These are phyloP conservation scores for Mormyrus hasselquistii DNA, from an alignment of 2,797 vertebrate species.

Conservation along the genomic window DNA sequence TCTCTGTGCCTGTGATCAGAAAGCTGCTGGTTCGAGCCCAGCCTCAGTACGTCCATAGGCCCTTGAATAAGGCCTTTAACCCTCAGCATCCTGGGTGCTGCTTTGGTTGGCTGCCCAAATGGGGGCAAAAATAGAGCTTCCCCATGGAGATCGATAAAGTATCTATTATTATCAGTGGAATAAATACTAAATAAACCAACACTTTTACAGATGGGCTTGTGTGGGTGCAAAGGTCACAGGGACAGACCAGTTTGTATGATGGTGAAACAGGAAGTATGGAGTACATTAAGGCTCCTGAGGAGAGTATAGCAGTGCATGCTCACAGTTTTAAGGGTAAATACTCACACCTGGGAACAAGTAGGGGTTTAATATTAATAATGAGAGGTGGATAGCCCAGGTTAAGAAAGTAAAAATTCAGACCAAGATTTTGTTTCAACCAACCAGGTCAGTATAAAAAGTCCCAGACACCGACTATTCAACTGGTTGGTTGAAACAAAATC, in stretches of 20 bases:
- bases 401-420: background rate
- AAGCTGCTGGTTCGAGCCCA: no score
- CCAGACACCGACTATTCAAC: background rate
- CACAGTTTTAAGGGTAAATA: background rate
- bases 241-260: background rate
- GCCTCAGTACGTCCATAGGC: no score
- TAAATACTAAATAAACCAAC: background rate
- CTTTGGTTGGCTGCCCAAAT: no score
- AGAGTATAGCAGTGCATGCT: background rate
- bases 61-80: no score
- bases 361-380: background rate
- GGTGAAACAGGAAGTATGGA: background rate
- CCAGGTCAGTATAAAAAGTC: no score
- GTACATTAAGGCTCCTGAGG: background rate
- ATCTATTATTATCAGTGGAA: background rate
- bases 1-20: no score
- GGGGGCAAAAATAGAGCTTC: no score
- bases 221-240: background rate
- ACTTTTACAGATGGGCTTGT: background rate
- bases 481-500: background rate
- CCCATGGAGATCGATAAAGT: no score
- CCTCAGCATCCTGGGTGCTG: no score
- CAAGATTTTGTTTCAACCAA: no score
- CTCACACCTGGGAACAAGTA: background rate
- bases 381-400: background rate